A percentile compares a stretch with the other conserved stretches of the same genome.
Evolutionary conservation across 2,797 vertebrate genomes (phyloP).

Genomic region (Myotis findleyi): DNA sequence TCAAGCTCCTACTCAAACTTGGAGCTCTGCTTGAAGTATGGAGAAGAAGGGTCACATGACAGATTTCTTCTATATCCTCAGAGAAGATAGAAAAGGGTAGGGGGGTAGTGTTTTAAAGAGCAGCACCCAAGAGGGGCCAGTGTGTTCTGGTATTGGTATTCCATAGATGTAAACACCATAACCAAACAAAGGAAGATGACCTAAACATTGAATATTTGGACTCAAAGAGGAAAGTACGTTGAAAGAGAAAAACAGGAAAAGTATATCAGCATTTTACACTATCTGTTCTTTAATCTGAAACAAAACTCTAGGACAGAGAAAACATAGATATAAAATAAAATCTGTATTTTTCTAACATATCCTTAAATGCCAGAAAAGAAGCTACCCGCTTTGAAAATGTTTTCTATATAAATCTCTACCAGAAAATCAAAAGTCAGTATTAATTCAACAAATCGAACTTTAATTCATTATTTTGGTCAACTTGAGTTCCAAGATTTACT

Average conservation of each 20-base stretch:
- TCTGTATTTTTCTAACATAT: conserved; percentile 1
- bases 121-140: neutral
- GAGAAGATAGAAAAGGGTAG: neutral
- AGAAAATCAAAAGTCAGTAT: conserved; percentile 69
- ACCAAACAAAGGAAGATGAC: neutral
- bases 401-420: conserved; percentile 75
- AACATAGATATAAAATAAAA: conserved; percentile 25
- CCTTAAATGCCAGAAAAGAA: conserved; percentile 63
- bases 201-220: neutral
- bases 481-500: conserved; percentile 74
- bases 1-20: conserved; percentile 36
- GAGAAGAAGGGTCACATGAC: neutral
- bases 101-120: neutral
- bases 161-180: neutral
- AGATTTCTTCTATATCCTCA: neutral
- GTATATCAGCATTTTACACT: conserved; percentile 2
- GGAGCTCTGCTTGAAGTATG: neutral
- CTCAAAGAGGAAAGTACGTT: neutral
- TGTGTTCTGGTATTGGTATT: neutral
- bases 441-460: conserved; percentile 74
- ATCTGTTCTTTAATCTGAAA: conserved; percentile 54
- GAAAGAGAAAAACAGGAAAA: conserved; percentile 28
- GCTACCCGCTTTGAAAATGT: conserved; percentile 59
- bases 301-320: conserved; percentile 49
- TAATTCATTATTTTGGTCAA: conserved; percentile 54